phyloP scores from a whole-genome alignment of 2,113 vertebrate species.

The Thryonomys swinderianus region DNA sequence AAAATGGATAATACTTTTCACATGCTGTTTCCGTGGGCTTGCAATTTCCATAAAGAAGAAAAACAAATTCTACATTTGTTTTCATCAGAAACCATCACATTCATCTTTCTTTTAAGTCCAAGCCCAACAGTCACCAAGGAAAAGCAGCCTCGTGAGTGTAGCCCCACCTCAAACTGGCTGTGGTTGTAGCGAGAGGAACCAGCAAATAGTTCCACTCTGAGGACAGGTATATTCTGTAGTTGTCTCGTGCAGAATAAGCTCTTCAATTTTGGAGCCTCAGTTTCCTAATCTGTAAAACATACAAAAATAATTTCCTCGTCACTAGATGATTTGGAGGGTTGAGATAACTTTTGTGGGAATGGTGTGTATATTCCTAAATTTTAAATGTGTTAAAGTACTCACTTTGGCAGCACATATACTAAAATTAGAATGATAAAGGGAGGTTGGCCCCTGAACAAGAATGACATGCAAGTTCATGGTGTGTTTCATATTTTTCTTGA shows the following conservation, averaged over 20 bases:
- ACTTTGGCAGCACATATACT: background rate
- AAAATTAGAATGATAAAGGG: background rate
- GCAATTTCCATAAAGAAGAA: conserved; percentile 3
- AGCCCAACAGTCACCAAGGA: background rate
- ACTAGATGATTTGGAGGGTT: background rate
- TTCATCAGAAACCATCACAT: conserved; percentile 41
- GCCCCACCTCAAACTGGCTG: background rate
- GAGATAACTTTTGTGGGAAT: background rate
- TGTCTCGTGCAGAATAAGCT: background rate
- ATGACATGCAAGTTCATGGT: background rate
- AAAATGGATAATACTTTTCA: conserved; percentile 51
- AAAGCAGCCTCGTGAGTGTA: background rate
- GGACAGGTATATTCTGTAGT: background rate
- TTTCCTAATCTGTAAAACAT: background rate
- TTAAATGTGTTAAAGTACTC: background rate
- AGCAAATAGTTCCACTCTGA: background rate
- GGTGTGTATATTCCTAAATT: background rate
- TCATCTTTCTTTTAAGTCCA: background rate
- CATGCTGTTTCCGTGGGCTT: conserved; percentile 18
- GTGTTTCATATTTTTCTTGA: background rate
- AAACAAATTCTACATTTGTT: conserved; percentile 3
- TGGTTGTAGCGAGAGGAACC: background rate
- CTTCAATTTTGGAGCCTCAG: background rate
- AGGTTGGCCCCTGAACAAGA: background rate
- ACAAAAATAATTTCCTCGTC: background rate